Conservation (phyloP, 2,797 vertebrate species). For the Pygocentrus nattereri region DNA sequence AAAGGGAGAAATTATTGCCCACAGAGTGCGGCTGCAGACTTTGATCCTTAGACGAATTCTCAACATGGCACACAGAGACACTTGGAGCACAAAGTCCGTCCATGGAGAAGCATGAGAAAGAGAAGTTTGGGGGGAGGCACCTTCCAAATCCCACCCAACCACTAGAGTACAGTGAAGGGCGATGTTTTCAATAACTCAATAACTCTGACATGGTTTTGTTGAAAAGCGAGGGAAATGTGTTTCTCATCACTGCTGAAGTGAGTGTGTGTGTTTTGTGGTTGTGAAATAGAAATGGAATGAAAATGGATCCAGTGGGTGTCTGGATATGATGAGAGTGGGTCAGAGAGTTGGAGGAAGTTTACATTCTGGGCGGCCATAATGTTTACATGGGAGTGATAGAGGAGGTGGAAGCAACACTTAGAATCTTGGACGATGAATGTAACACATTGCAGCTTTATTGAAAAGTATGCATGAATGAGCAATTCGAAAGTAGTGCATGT, state of each 20-base stretch:
- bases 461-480: slow-evolving; percentile 7
- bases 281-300: slow-evolving; percentile 61
- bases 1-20: slow-evolving; percentile 71
- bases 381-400: slow-evolving; percentile 63
- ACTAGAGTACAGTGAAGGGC: slow-evolving; percentile 54
- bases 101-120: slow-evolving; percentile 49
- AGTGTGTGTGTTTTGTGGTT: slow-evolving; percentile 31
- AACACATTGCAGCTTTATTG: slow-evolving; percentile 1
- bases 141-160: slow-evolving; percentile 72
- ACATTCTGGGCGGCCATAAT: slow-evolving; percentile 63
- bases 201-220: slow-evolving; percentile 66
- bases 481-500: not conserved
- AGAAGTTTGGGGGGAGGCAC: slow-evolving; percentile 30
- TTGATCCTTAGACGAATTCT: slow-evolving; percentile 71
- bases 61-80: slow-evolving; percentile 58
- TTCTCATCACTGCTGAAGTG: slow-evolving; percentile 61
- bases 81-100: slow-evolving; percentile 56
- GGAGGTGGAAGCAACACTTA: slow-evolving; percentile 52
- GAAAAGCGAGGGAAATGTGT: slow-evolving; percentile 70
- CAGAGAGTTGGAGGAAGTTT: slow-evolving; percentile 71
- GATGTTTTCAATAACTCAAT: slow-evolving; percentile 69
- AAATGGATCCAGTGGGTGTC: slow-evolving; percentile 59
- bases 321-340: slow-evolving; percentile 60
- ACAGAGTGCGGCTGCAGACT: slow-evolving; percentile 55
- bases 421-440: slow-evolving; percentile 30